phyloP scores from a whole-genome alignment of 2,888 invertebrate species.

The Boloria euphrosyne region DNA sequence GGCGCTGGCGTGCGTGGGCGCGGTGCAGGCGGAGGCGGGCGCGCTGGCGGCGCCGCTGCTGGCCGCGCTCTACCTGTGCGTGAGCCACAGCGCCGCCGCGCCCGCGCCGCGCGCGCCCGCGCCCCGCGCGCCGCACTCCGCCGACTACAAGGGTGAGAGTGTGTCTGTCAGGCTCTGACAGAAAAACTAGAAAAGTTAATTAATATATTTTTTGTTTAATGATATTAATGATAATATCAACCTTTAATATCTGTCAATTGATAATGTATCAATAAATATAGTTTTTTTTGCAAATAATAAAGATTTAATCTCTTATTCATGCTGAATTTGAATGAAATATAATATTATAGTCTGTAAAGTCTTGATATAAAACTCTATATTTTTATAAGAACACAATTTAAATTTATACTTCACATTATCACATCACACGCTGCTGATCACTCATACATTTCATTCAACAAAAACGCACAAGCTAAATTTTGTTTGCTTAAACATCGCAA shows the following conservation, averaged over 20 bases:
- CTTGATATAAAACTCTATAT: not conserved
- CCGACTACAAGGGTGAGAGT: not conserved
- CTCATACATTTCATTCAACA: slow-evolving; percentile 8
- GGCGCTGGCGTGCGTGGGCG: slow-evolving; percentile 70
- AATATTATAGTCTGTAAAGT: too few species aligned
- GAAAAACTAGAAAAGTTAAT: too few species aligned
- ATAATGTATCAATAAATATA: too few species aligned
- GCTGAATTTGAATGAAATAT: too few species aligned
- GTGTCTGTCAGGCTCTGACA: too few species aligned
- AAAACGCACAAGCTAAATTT: slow-evolving; percentile 28
- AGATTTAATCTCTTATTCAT: too few species aligned
- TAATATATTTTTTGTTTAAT: too few species aligned
- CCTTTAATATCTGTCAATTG: too few species aligned
- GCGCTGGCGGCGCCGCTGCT: slow-evolving; percentile 72
- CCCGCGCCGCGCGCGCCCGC: not conserved
- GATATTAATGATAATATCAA: too few species aligned
- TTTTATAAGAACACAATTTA: not conserved
- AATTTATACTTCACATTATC: slow-evolving; percentile 15
- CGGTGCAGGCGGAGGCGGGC: slow-evolving; percentile 71
- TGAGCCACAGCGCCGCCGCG: slow-evolving; percentile 58
- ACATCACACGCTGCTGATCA: not conserved
- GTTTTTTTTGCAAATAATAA: too few species aligned
- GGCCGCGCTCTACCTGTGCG: slow-evolving; percentile 71
- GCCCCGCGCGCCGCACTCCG: not conserved
- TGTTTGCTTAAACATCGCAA: slow-evolving; percentile 14